Base-by-base conservation (phyloP, 30 jellyfish, hydroid and myxozoan genomes). In the Aurelia coerulea region DNA sequence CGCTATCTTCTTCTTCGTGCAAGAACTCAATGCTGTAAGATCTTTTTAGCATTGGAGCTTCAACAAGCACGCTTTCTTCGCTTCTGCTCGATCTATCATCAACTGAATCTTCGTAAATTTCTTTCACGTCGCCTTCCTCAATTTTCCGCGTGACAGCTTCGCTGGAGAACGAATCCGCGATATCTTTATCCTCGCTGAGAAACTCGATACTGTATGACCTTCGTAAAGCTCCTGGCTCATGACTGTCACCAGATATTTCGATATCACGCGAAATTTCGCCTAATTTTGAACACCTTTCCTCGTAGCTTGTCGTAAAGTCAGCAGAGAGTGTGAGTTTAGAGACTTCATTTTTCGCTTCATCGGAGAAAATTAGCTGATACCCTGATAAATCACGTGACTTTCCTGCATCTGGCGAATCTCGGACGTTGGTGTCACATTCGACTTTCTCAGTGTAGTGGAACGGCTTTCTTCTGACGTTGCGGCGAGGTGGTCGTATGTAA, bases 181-280 rank as follows among this genome's bases (percentile, higher is more conserved):
- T 75, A 34, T 41, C 35, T 14, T 46, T 32, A 5, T 59, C 76
- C 49, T 82, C 91, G 34, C 73, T 82, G 18, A 82, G 37, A 32
- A 82, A 80, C 50, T 80, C 90, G 77, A 80, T 80, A 42, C 90
- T 80, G 90, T 80, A 80, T 6, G 90, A 80, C 29, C 90, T 42
- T 58, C 60, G 34, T 31, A 80, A 69, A 41, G 76, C 2, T 35
- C 83, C 83, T 2, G 19, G 72, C 15, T 56, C 73, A 10, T 10
- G 76, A 17, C 50, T 29, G n/a, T 78, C 88, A 13, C 32, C 88
- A 5, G 78, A 58, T 17, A 78, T 16, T 32, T 78, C 88, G 50
- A 78, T 78, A 18, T 32, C 78, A 6, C 68, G 73, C 12, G 35
- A 62, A 9, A 67, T 33, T 23, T 68, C 83, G 12, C 15, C 59